A percentile compares a stretch with the other conserved stretches of the same genome.
phyloP scores from a whole-genome alignment of 2,888 invertebrate genomes.

The Nomada fucata region DNA sequence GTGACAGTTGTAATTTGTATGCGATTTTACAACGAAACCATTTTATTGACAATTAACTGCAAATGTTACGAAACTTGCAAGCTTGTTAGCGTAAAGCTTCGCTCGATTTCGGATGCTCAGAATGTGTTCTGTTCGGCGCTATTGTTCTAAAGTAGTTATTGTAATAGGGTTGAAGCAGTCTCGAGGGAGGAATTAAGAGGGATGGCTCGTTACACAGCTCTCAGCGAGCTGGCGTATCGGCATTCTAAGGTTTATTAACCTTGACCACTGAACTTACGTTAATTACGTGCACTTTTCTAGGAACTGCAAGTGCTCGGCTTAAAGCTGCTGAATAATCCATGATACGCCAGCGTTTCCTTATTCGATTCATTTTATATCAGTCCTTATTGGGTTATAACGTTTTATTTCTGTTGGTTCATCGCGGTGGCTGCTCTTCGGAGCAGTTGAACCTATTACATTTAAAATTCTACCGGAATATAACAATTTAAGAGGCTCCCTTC shows the following conservation, averaged over 20 bases:
- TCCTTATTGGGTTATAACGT: not conserved
- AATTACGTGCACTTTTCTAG: conserved; percentile 22
- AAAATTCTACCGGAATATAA: too few relatives aligned
- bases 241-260: conserved; percentile 26
- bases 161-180: conserved; percentile 27
- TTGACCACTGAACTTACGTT: conserved; percentile 29
- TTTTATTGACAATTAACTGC: not conserved
- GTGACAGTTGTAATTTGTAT: too few relatives aligned
- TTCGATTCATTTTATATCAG: not conserved
- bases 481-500: too few relatives aligned
- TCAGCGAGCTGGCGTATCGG: not conserved
- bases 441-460: not conserved
- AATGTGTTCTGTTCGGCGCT: not conserved
- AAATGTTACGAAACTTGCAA: not conserved
- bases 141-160: conserved; percentile 25
- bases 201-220: conserved; percentile 10
- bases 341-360: not conserved
- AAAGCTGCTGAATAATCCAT: conserved; percentile 18
- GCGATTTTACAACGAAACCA: not conserved
- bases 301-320: conserved; percentile 6
- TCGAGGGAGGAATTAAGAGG: conserved; percentile 14
- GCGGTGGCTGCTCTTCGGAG: too few relatives aligned
- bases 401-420: not conserved
- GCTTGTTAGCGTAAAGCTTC: not conserved
- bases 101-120: not conserved